Evolutionary conservation across 2,797 vertebrate genomes (phyloP).

Genomic region (Pseudochirops cupreus): DNA sequence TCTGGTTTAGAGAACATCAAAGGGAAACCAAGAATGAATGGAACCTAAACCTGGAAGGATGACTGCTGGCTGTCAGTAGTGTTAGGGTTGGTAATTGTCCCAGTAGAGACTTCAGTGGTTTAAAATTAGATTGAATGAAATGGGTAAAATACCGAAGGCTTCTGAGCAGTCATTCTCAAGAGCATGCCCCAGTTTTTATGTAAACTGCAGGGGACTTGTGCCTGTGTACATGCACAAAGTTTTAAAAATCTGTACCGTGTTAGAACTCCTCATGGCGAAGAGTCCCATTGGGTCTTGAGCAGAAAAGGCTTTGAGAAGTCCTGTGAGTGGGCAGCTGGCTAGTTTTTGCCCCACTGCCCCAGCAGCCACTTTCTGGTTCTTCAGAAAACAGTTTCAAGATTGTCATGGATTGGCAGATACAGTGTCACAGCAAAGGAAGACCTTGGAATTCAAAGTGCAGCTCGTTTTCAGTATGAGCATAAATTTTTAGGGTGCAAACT

Average conservation of each 20-base stretch:
- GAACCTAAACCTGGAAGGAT: background rate
- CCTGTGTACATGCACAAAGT: background rate
- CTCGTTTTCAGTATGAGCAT: slow-evolving; percentile 27
- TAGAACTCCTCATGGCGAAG: background rate
- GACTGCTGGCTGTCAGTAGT: background rate
- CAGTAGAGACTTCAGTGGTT: background rate
- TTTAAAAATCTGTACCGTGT: background rate
- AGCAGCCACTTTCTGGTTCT: slow-evolving; percentile 50
- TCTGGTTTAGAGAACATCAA: background rate
- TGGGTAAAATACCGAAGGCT: background rate
- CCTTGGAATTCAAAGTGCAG: slow-evolving; percentile 30
- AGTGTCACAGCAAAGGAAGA: slow-evolving; percentile 42
- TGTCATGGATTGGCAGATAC: background rate
- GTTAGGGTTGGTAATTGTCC: background rate
- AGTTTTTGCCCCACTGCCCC: slow-evolving; percentile 43
- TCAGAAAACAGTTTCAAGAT: slow-evolving; percentile 23
- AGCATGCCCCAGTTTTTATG: background rate
- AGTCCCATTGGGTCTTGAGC: background rate
- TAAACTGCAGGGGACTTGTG: background rate
- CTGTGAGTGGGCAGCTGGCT: background rate
- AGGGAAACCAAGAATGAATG: background rate
- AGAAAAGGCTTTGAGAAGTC: background rate
- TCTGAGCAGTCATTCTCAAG: background rate
- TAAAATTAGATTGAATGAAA: background rate
- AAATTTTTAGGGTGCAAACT: slow-evolving; percentile 42